Evolutionary conservation across 2,113 vertebrate genomes (phyloP).

Genomic region (Setophaga kirtlandii): DNA sequence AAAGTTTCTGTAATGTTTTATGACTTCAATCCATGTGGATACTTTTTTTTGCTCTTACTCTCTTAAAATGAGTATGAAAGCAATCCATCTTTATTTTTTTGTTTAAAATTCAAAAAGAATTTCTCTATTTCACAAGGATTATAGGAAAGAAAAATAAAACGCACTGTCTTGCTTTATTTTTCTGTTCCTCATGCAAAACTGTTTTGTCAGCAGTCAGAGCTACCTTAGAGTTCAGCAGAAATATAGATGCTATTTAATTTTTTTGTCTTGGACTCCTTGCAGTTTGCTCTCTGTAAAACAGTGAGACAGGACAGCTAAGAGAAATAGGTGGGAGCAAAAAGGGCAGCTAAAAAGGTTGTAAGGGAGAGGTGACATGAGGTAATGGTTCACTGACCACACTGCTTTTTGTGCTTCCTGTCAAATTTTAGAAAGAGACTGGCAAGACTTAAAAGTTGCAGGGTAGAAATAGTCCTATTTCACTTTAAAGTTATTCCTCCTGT

Average conservation of each 20-base stretch:
- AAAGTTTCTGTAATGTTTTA: background rate
- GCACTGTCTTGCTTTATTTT: background rate
- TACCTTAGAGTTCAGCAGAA: background rate
- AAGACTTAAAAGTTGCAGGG: background rate
- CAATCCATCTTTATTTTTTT: background rate
- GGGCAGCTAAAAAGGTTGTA: background rate
- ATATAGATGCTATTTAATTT: background rate
- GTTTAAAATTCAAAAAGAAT: background rate
- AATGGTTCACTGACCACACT: rapidly evolving
- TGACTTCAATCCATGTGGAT: background rate
- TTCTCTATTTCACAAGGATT: background rate
- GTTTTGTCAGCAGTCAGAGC: background rate
- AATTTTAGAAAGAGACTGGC: background rate
- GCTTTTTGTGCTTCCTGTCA: background rate
- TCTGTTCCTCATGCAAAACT: background rate
- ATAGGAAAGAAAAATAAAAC: background rate
- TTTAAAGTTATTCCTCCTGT: background rate
- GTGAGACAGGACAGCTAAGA: background rate
- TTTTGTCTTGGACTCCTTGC: background rate
- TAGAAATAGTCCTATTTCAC: background rate
- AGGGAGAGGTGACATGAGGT: background rate
- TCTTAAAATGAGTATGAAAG: background rate
- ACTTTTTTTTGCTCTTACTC: background rate
- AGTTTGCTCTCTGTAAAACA: background rate
- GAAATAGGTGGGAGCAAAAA: background rate